Conservation (phyloP, 2,888 invertebrate genomes). For the Acrobasis suavella region DNA sequence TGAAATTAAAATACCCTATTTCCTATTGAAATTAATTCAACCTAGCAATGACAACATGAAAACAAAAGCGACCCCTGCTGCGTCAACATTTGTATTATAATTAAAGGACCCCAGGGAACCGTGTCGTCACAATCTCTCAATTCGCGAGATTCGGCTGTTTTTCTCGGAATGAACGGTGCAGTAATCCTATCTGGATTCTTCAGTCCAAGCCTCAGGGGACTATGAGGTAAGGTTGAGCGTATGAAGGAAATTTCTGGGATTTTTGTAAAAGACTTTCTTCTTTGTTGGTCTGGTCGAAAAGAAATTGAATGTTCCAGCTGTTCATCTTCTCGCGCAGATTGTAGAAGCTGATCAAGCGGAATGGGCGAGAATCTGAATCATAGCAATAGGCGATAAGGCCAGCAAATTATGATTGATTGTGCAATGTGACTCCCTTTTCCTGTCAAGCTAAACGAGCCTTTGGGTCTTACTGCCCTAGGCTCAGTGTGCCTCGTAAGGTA, state of each 20-base stretch:
- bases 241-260: not conserved
- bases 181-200: slow-evolving; percentile 15
- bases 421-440: no score
- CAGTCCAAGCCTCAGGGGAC: slow-evolving; percentile 3
- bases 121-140: slow-evolving; percentile 1
- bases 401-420: no score
- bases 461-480: no score
- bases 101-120: slow-evolving; percentile 3
- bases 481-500: no score
- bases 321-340: no score
- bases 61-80: not conserved
- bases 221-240: not conserved
- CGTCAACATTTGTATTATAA: slow-evolving; percentile 5
- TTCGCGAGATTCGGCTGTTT: slow-evolving; percentile 8
- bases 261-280: not conserved
- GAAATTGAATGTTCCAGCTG: no score
- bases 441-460: no score
- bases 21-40: not conserved
- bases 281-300: no score
- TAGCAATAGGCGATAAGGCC: no score
- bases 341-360: no score
- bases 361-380: no score
- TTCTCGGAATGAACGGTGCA: slow-evolving; percentile 16
- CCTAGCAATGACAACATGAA: not conserved
- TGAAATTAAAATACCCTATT: not conserved